phyloP scores from a whole-genome alignment of 2,797 vertebrate species.

The Clarias laeviceps region DNA sequence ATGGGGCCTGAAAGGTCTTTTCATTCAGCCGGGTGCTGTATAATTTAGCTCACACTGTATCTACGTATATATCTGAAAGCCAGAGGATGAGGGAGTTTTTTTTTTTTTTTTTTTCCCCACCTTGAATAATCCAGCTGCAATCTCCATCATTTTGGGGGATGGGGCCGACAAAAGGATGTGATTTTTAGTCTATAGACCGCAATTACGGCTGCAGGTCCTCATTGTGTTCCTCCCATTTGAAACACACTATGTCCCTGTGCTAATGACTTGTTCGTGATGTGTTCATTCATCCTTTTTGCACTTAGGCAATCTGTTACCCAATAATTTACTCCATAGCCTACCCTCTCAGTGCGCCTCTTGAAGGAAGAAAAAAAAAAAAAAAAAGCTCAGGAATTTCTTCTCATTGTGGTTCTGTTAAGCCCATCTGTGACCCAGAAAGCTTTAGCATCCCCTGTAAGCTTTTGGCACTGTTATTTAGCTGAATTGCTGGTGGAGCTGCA shows the following conservation, averaged over 20 bases:
- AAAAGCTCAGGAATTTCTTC: constrained; percentile 61
- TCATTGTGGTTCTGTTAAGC: constrained; percentile 64
- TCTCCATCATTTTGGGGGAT: constrained; percentile 54
- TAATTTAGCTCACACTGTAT: constrained; percentile 46
- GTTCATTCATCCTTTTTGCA: constrained; percentile 72
- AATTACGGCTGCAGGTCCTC: constrained; percentile 61
- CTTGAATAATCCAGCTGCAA: constrained; percentile 59
- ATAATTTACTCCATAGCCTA: constrained; percentile 65
- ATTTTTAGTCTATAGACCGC: constrained; percentile 61
- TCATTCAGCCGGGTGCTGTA: constrained; percentile 27
- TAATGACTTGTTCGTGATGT: constrained; percentile 69
- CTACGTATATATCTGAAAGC: constrained; percentile 32
- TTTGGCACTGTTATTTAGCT: constrained; percentile 63
- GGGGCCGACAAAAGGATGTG: constrained; percentile 57
- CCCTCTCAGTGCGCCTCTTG: constrained; percentile 58
- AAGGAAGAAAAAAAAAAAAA: constrained; percentile 1
- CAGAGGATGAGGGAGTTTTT: constrained; percentile 25
- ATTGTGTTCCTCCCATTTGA: constrained; percentile 63
- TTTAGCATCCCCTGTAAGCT: constrained; percentile 60
- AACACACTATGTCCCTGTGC: constrained; percentile 60
- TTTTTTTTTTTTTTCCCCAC: constrained; percentile 37
- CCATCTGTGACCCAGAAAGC: constrained; percentile 74
- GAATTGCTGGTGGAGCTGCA: constrained; percentile 66
- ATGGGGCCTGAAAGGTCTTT: constrained; percentile 20
- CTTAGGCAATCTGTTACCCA: constrained; percentile 68